Evolutionary conservation across 2,888 invertebrate genomes (phyloP).

Genomic region (Mimumesa dahlbomi): DNA sequence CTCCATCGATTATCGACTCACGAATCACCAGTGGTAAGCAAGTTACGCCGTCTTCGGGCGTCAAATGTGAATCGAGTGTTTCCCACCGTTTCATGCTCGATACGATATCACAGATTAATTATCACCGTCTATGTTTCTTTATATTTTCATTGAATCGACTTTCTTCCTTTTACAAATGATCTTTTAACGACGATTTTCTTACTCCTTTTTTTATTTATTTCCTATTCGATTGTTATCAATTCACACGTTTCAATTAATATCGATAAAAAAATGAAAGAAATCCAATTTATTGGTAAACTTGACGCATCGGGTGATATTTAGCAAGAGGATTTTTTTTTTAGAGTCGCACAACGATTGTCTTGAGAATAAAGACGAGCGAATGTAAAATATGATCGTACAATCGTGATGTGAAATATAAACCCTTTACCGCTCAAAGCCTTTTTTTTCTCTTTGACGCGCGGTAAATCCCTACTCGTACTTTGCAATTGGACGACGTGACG

Average conservation of each 20-base stretch:
- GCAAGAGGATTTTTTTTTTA: too few relatives aligned
- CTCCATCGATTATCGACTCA: conserved; percentile 65
- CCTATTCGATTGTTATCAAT: too few relatives aligned
- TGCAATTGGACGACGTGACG: conserved; percentile 66
- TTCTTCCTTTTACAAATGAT: too few relatives aligned
- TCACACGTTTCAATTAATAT: too few relatives aligned
- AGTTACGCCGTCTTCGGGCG: conserved; percentile 51
- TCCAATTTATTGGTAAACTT: too few relatives aligned
- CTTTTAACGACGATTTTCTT: too few relatives aligned
- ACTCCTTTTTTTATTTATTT: too few relatives aligned
- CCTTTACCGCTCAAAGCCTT: background rate
- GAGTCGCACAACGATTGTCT: too few relatives aligned
- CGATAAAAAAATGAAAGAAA: too few relatives aligned
- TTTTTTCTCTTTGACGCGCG: conserved; percentile 24
- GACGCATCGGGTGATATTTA: too few relatives aligned
- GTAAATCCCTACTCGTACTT: conserved; percentile 45
- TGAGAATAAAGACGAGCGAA: too few relatives aligned
- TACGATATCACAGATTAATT: conserved; percentile 24
- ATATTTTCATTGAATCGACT: too few relatives aligned
- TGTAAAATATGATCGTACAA: background rate
- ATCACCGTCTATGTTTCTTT: conserved; percentile 1
- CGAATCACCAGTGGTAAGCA: conserved; percentile 54
- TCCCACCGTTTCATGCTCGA: conserved; percentile 29
- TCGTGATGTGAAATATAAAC: background rate
- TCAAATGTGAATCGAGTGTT: conserved; percentile 52